Percentiles rank a stretch among this genome's conserved stretches.
These are phyloP conservation scores for Oncorhynchus mykiss DNA, from an alignment of 2,113 vertebrate genomes.

Conservation along the genomic window DNA sequence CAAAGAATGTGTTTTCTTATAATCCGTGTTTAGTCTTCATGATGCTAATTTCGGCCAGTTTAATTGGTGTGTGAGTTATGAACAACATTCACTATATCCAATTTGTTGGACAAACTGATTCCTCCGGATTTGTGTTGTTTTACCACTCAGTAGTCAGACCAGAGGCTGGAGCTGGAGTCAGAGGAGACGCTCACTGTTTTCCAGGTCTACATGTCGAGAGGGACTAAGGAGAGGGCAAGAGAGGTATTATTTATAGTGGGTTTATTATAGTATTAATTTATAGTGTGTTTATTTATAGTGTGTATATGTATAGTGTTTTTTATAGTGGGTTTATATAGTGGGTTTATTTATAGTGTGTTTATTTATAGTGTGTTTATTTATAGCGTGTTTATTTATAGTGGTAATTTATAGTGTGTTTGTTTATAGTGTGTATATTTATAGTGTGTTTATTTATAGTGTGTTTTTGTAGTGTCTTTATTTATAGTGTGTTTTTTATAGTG, in stretches of 20 bases:
- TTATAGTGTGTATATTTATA: too few species aligned
- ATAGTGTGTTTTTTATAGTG: neutral
- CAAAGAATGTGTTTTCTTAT: neutral
- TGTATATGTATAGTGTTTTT: too few species aligned
- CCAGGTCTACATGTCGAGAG: slow-evolving; percentile 17
- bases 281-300: too few species aligned
- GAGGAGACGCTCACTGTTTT: slow-evolving; percentile 31
- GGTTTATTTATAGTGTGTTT: too few species aligned
- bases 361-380: too few species aligned
- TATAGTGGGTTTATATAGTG: too few species aligned
- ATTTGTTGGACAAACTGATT: slow-evolving; percentile 73
- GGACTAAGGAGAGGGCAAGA: neutral
- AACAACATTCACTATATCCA: slow-evolving; percentile 62
- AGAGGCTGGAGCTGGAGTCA: slow-evolving; percentile 24
- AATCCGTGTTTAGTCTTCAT: slow-evolving; percentile 43
- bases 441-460: too few species aligned
- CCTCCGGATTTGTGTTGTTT: slow-evolving; percentile 58
- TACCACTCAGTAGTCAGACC: slow-evolving; percentile 42
- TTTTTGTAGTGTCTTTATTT: too few species aligned
- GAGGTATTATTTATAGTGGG: slow-evolving; percentile 12
- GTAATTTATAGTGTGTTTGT: slow-evolving; percentile 1
- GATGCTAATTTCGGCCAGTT: slow-evolving; percentile 61
- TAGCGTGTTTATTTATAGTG: too few species aligned
- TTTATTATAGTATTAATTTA: too few species aligned
- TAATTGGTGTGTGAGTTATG: slow-evolving; percentile 68